These are phyloP conservation scores for Megaleporinus macrocephalus DNA, from an alignment of 2,113 vertebrate genomes.

Conservation along the genomic window DNA sequence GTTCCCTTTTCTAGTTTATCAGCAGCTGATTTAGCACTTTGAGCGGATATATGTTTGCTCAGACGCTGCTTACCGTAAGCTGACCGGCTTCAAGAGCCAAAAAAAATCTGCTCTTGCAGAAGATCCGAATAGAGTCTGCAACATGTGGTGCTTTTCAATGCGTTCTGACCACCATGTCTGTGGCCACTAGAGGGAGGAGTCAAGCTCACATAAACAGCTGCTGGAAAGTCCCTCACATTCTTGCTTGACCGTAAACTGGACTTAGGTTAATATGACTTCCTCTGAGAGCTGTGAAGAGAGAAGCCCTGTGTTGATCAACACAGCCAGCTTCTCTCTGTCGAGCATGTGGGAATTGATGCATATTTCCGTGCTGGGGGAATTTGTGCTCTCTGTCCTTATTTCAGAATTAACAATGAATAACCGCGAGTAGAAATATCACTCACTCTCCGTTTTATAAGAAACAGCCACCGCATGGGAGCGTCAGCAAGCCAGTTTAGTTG, in stretches of 20 bases:
- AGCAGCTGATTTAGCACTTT: conserved; percentile 26
- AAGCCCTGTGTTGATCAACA: not conserved
- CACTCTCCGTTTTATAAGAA: too few species aligned
- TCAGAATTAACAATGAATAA: not conserved
- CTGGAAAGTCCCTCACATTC: conserved; percentile 37
- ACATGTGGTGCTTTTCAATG: not conserved
- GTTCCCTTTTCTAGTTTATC: conserved; percentile 19
- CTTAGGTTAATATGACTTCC: conserved; percentile 11
- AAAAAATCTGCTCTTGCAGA: not conserved
- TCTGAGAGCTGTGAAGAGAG: not conserved
- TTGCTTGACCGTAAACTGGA: not conserved
- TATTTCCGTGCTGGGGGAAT: not conserved
- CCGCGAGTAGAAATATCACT: not conserved
- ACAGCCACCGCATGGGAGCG: too few species aligned
- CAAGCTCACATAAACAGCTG: not conserved
- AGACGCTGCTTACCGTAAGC: not conserved
- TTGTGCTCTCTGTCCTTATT: not conserved
- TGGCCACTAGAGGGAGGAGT: not conserved
- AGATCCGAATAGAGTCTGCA: not conserved
- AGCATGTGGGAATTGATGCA: not conserved
- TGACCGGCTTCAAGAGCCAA: not conserved
- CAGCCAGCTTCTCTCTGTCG: not conserved
- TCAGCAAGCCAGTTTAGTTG: too few species aligned
- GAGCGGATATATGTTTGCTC: not conserved
- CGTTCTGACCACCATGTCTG: not conserved